Percentiles rank a stretch among this genome's conserved stretches.
Evolutionary conservation across 2,797 vertebrate genomes (phyloP).

Genomic region (Xerus rutilus): DNA sequence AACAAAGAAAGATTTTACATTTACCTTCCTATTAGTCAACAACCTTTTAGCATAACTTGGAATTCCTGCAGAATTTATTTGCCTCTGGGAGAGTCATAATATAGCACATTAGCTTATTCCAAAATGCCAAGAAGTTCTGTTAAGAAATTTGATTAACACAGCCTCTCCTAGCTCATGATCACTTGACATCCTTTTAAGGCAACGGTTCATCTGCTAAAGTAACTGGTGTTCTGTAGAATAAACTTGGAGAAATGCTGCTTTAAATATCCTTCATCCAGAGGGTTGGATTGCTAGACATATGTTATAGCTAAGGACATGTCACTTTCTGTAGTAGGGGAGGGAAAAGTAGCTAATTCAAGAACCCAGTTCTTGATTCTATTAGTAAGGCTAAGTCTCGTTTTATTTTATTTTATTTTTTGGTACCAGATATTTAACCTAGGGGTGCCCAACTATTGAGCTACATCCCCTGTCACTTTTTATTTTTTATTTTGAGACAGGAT

Average conservation of each 20-base stretch:
- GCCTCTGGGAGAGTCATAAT: neutral
- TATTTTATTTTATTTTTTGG: neutral
- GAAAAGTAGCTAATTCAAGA: neutral
- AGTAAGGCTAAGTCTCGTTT: neutral
- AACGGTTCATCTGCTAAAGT: neutral
- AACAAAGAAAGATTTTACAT: neutral
- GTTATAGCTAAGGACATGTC: neutral
- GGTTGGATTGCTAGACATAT: neutral
- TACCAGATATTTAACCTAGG: too few species aligned
- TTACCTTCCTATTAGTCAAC: constrained; percentile 9
- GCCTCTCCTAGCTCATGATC: neutral
- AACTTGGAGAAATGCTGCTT: neutral
- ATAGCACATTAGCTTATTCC: neutral
- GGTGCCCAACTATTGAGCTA: too few species aligned
- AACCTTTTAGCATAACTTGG: neutral
- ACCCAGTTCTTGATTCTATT: constrained; percentile 24
- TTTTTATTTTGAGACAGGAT: neutral
- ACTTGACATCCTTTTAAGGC: constrained; percentile 49
- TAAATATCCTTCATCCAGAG: neutral
- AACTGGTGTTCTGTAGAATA: neutral
- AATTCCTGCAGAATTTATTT: neutral
- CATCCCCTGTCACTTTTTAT: neutral
- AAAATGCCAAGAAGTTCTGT: neutral
- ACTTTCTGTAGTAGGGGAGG: neutral
- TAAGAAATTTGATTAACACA: constrained; percentile 21